These are phyloP conservation scores for Drosophila equinoxialis DNA, from an alignment of 1,140 invertebrate species.

Conservation along the genomic window DNA sequence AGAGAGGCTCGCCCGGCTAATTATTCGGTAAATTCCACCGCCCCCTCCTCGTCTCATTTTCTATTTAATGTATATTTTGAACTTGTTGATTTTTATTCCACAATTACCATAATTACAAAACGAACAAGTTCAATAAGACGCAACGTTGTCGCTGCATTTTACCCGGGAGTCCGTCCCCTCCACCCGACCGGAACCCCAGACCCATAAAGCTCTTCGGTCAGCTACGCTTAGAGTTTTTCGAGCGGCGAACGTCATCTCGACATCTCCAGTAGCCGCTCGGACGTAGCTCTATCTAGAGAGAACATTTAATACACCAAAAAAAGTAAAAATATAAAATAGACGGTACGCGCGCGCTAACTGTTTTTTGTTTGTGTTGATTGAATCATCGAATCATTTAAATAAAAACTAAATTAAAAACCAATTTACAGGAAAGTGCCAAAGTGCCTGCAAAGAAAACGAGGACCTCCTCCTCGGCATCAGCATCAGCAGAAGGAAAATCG, in stretches of 20 bases:
- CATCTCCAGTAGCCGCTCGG: slow-evolving; percentile 5
- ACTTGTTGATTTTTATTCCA: slow-evolving; percentile 15
- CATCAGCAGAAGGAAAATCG: slow-evolving; percentile 35
- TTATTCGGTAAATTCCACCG: background rate
- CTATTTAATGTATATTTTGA: slow-evolving; percentile 21
- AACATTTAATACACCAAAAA: background rate
- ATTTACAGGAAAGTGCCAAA: slow-evolving; percentile 63
- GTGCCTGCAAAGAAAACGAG: slow-evolving; percentile 64
- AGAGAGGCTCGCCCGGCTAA: background rate
- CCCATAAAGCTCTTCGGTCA: background rate
- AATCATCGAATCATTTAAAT: background rate
- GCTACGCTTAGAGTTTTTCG: slow-evolving; percentile 4
- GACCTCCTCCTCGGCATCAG: background rate
- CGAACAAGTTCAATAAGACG: slow-evolving; percentile 49
- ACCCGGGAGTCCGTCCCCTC: background rate
- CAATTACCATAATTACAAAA: slow-evolving; percentile 66
- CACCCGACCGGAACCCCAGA: background rate
- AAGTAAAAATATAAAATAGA: background rate
- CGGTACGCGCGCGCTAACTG: background rate
- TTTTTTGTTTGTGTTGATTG: slow-evolving; percentile 3
- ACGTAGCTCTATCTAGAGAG: background rate
- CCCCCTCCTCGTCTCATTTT: slow-evolving; percentile 6
- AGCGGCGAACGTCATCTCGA: background rate
- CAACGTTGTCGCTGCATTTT: background rate
- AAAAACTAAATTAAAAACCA: background rate